Conservation (phyloP, 1,140 invertebrate species). For the Microplitis mediator region DNA sequence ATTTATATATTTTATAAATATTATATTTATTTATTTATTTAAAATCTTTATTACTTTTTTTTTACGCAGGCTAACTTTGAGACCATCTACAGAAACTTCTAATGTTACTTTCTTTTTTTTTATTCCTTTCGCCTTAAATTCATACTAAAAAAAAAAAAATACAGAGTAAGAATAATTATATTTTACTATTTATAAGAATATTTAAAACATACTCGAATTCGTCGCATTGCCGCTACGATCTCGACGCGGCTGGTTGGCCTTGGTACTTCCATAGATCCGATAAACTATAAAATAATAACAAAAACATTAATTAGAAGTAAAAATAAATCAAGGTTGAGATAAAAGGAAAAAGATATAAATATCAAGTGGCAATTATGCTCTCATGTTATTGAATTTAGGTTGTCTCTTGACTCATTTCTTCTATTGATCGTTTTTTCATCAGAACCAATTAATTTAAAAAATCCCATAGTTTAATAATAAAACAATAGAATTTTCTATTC, state of each 20-base stretch:
- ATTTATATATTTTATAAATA: background rate
- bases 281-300: constrained; percentile 79
- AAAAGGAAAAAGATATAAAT: background rate
- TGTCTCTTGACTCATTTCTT: too few species aligned
- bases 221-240: constrained; percentile 97
- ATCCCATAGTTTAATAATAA: too few species aligned
- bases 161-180: constrained; percentile 14
- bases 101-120: constrained; percentile 98
- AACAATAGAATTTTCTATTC: too few species aligned
- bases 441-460: too few species aligned
- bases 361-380: background rate
- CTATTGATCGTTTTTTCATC: too few species aligned
- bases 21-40: constrained; percentile 22
- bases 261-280: constrained; percentile 95
- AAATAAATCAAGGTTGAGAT: constrained; percentile 10
- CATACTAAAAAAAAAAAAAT: constrained; percentile 79
- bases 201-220: constrained; percentile 85
- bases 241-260: constrained; percentile 93
- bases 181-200: constrained; percentile 2
- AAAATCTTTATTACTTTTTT: constrained; percentile 65
- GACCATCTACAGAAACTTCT: constrained; percentile 92
- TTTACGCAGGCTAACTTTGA: constrained; percentile 84
- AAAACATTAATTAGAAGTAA: constrained; percentile 13
- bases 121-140: constrained; percentile 96
- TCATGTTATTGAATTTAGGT: background rate